Percentiles rank a stretch among this genome's conserved stretches.
Evolutionary conservation across 2,113 vertebrate species (phyloP).

Genomic region (Bos indicus): DNA sequence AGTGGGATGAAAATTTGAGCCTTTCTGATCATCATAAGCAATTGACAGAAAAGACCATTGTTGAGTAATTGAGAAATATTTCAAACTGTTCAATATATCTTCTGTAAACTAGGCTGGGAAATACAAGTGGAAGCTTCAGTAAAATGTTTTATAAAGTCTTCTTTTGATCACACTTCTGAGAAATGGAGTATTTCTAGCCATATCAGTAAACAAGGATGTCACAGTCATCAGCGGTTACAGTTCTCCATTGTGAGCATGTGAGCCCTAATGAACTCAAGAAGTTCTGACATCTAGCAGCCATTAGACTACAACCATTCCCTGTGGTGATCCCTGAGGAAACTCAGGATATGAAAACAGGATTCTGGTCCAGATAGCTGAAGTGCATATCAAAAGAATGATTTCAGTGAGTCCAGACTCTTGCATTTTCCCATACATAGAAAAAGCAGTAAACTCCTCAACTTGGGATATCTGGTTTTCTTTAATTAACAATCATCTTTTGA

Average conservation of each 20-base stretch:
- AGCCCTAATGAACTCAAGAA: not conserved
- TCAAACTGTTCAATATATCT: not conserved
- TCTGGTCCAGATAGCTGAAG: not conserved
- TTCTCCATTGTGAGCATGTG: not conserved
- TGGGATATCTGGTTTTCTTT: not conserved
- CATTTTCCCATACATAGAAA: not conserved
- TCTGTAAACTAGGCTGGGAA: not conserved
- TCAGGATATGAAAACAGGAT: not conserved
- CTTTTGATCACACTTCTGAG: not conserved
- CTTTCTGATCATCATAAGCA: not conserved
- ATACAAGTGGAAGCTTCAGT: not conserved
- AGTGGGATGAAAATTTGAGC: not conserved
- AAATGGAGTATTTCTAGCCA: not conserved
- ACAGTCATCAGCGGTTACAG: not conserved
- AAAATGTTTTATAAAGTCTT: not conserved
- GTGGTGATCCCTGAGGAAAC: not conserved
- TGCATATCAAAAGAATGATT: not conserved
- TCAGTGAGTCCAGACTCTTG: not conserved
- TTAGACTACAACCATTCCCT: not conserved
- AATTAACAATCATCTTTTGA: not conserved
- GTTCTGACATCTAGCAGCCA: not conserved
- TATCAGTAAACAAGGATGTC: not conserved
- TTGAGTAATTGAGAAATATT: not conserved
- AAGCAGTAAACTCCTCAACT: not conserved
- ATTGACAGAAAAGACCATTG: not conserved